Conservation (phyloP, 2,888 invertebrate genomes). For the Dioctria linearis region DNA sequence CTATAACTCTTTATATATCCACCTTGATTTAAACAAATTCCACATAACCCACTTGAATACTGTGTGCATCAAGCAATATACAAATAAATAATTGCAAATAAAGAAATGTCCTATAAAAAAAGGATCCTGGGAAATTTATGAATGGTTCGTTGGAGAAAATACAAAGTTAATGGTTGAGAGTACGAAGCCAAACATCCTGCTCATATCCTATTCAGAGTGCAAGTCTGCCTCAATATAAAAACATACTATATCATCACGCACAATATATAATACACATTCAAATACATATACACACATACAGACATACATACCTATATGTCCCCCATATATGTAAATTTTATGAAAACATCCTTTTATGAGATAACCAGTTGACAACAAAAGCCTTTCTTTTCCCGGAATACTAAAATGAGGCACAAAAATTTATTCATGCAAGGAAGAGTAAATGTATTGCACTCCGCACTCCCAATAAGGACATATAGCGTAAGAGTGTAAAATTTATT, state of each 20-base stretch:
- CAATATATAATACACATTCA: too few species aligned
- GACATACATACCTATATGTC: constrained; percentile 18
- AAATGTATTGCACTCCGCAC: constrained; percentile 51
- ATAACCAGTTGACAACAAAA: constrained; percentile 47
- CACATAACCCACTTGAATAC: not conserved
- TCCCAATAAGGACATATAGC: constrained; percentile 34
- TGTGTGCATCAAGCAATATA: not conserved
- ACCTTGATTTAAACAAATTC: not conserved
- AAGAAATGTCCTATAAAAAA: not conserved
- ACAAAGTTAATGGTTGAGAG: constrained; percentile 44
- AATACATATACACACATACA: not conserved
- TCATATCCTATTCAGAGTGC: constrained; percentile 42
- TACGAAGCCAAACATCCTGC: constrained; percentile 22
- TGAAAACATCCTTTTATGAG: constrained; percentile 43
- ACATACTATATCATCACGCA: too few species aligned
- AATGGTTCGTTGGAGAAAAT: constrained; percentile 22
- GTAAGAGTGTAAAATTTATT: constrained; percentile 50
- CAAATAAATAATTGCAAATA: constrained; percentile 42
- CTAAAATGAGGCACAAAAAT: constrained; percentile 47
- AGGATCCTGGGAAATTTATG: constrained; percentile 9
- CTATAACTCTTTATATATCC: not conserved
- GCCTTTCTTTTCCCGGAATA: constrained; percentile 29
- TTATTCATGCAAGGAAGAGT: constrained; percentile 38
- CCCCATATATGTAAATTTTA: constrained; percentile 45
- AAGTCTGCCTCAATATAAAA: constrained; percentile 1